Evolutionary conservation across 2,888 invertebrate species (phyloP).

Genomic region (Lacanobia oleracea): DNA sequence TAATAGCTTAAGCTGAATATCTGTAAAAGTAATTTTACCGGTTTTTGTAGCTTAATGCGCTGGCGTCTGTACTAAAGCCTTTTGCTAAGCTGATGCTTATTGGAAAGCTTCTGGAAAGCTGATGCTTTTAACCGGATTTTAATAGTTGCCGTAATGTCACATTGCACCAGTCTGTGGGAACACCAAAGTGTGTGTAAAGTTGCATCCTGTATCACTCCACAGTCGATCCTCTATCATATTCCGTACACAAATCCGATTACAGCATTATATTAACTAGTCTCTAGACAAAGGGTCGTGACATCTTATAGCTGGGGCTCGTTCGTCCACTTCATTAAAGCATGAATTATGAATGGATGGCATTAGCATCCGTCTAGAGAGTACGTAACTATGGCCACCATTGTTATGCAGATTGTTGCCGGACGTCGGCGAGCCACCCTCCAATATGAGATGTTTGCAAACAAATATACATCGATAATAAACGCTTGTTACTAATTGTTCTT

Average conservation of each 20-base stretch:
- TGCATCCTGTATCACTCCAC: neutral
- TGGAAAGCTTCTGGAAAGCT: no score
- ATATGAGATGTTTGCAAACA: slow-evolving; percentile 83
- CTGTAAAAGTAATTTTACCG: no score
- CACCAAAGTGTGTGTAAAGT: neutral
- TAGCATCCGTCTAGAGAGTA: slow-evolving; percentile 87
- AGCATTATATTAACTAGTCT: slow-evolving; percentile 67
- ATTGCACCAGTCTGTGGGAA: neutral
- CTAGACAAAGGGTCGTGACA: slow-evolving; percentile 77
- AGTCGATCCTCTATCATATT: slow-evolving; percentile 14
- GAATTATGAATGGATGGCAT: slow-evolving; percentile 88
- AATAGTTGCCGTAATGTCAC: neutral
- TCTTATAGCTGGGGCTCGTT: slow-evolving; percentile 73
- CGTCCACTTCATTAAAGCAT: slow-evolving; percentile 86
- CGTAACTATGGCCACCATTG: slow-evolving; percentile 84
- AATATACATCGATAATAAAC: slow-evolving; percentile 69
- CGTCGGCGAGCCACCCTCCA: slow-evolving; percentile 74
- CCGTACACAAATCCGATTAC: slow-evolving; percentile 70
- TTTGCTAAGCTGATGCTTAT: no score
- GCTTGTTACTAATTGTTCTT: slow-evolving; percentile 65
- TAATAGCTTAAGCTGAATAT: no score
- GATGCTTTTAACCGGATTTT: no score
- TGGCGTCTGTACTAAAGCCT: no score
- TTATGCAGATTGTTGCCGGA: slow-evolving; percentile 89
- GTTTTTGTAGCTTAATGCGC: no score